Percentiles rank a stretch among this genome's conserved stretches.
Evolutionary conservation across 2,888 invertebrate genomes (phyloP).

Genomic region (Xestia rhomboidea): DNA sequence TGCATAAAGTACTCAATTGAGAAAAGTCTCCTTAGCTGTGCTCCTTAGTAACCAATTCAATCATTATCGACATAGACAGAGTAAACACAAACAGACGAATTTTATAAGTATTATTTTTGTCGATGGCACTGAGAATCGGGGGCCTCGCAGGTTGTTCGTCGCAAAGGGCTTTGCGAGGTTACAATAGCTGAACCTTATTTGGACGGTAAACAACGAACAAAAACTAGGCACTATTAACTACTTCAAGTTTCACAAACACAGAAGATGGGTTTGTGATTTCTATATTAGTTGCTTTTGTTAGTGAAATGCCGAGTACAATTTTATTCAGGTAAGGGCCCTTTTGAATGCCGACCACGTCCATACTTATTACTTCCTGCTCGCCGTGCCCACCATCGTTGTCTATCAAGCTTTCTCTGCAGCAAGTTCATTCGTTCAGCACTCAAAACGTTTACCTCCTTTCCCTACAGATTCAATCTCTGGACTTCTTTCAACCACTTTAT

Average conservation of each 20-base stretch:
- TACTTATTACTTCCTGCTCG: conserved; percentile 35
- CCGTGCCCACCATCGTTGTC: conserved; percentile 10
- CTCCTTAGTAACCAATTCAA: conserved; percentile 1
- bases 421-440: conserved; percentile 32
- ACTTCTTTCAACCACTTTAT: conserved; percentile 52
- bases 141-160: conserved; percentile 87
- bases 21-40: too few species aligned
- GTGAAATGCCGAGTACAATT: conserved; percentile 27
- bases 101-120: conserved; percentile 80
- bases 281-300: conserved; percentile 33
- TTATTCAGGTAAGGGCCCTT: conserved; percentile 8
- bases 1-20: background rate
- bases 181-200: conserved; percentile 73
- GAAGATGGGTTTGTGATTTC: conserved; percentile 38
- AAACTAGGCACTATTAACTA: conserved; percentile 47
- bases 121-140: conserved; percentile 79
- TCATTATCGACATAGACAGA: conserved; percentile 4
- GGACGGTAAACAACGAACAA: conserved; percentile 65
- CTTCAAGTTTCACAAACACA: conserved; percentile 42
- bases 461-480: conserved; percentile 39
- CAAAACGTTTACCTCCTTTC: conserved; percentile 43
- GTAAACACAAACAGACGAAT: conserved; percentile 70
- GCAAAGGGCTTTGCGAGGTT: conserved; percentile 87
- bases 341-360: conserved; percentile 30
- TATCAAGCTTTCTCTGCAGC: conserved; percentile 47